Base-by-base conservation (phyloP, 2,888 invertebrate species). In the Mythimna pallens region DNA sequence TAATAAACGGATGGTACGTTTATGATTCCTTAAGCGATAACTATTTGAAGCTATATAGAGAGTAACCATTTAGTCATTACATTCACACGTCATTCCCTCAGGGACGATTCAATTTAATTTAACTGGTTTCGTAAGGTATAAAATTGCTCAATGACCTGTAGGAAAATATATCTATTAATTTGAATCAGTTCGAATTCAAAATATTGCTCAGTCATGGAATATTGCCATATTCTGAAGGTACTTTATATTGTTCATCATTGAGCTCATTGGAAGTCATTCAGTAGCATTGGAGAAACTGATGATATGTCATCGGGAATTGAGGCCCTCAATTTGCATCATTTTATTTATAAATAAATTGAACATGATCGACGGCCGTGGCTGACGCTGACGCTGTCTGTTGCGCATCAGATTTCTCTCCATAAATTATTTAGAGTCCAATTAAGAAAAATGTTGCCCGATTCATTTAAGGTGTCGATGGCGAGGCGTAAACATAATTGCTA, bases 41-140 rank as follows among this genome's bases (percentile, higher is more conserved):
- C 67, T 69, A 83, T 83, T 83, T 80, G 83, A 76, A 76, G 58
- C 47, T 55, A n/a, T 59, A 66, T 76, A 69, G n/a, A 70, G 59
- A 52, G 55, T 64, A 73, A 64, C 36, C 61, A 61, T 61, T 43
- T 63, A 74, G 59, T 67, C 65, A 72, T 81, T 78, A 73, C 25
- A 75, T 82, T 78, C 63, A 73, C 74, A 87, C 82, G 73, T 84
- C 73, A 80, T 58, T 72, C 69, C 47, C 22, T 62, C 80, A 87
- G 81, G 86, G 87, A 80, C 82, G 76, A 68, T 76, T 75, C 79
- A 79, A 86, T 85, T 80, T 47, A 50, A 72, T 68, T 64, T 78
- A 72, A 85, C 84, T 80, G 85, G 63, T 78, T 67, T 79, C 54
- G 55, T 61, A 74, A 73, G 65, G 62, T 65, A 78, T 50, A 61